These are phyloP conservation scores for Hyperoplus immaculatus DNA, from an alignment of 2,797 vertebrate genomes.

Conservation along the genomic window DNA sequence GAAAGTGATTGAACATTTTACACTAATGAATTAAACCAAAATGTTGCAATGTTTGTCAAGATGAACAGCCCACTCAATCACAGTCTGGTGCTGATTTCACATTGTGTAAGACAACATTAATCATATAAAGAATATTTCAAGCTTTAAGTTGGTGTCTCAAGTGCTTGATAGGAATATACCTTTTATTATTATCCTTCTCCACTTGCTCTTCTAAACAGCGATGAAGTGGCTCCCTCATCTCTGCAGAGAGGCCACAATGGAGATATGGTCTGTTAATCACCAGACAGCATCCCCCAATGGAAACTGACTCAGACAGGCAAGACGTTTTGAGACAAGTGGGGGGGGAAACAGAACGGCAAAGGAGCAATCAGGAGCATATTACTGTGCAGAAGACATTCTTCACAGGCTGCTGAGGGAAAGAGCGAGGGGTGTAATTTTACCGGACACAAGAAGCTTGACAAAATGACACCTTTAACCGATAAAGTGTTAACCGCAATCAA, in stretches of 20 bases:
- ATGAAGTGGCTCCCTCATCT: constrained; percentile 30
- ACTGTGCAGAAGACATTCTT: constrained; percentile 29
- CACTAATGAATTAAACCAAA: no score
- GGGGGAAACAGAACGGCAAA: constrained; percentile 47
- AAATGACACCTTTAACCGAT: constrained; percentile 10
- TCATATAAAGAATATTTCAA: background rate
- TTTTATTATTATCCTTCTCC: background rate
- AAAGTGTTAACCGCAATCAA: constrained; percentile 15
- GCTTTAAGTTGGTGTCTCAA: background rate
- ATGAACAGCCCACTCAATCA: no score
- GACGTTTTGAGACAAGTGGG: constrained; percentile 49
- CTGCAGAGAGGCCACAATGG: constrained; percentile 28
- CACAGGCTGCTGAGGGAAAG: constrained; percentile 15
- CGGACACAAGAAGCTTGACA: background rate
- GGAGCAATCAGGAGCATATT: constrained; percentile 49
- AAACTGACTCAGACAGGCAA: constrained; percentile 45
- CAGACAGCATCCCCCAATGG: constrained; percentile 44
- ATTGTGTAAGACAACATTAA: background rate
- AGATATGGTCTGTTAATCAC: constrained; percentile 58
- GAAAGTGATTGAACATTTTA: background rate
- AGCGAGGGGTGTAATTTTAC: constrained; percentile 12
- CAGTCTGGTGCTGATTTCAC: background rate
- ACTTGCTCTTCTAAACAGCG: constrained; percentile 3
- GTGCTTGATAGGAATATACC: background rate
- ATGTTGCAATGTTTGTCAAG: no score